These are phyloP conservation scores for Oxyteleia sp. DNA, from an alignment of 2,888 invertebrate species.

Conservation along the genomic window DNA sequence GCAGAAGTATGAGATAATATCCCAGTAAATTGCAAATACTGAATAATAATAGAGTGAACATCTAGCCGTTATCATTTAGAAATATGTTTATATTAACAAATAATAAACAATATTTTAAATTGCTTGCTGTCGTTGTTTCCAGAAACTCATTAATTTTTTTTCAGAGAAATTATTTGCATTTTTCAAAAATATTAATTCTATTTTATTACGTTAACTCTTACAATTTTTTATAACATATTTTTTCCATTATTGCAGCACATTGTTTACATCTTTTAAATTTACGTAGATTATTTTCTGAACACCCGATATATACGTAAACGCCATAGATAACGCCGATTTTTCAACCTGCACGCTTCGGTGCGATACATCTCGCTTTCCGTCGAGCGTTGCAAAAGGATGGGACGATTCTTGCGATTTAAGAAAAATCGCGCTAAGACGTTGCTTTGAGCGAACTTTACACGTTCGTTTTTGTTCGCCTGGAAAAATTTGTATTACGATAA, in stretches of 20 bases:
- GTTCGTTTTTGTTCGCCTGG: constrained; percentile 43
- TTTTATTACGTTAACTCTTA: neutral
- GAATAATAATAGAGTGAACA: no score
- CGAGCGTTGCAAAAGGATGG: constrained; percentile 48
- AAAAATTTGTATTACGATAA: constrained; percentile 63
- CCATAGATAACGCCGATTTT: constrained; percentile 48
- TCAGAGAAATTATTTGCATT: no score
- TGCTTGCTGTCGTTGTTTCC: no score
- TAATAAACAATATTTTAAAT: no score
- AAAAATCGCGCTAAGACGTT: constrained; percentile 53
- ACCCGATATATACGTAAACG: constrained; percentile 39
- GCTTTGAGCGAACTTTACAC: constrained; percentile 56
- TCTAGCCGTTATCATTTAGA: no score
- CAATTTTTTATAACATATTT: no score
- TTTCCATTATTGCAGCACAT: no score
- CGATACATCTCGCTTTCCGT: constrained; percentile 56
- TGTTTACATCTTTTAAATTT: no score
- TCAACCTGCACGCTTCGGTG: constrained; percentile 34
- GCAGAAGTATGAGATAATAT: no score
- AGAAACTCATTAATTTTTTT: no score
- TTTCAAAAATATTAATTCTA: neutral
- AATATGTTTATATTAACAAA: no score
- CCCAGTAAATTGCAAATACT: no score
- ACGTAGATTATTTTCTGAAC: constrained; percentile 18
- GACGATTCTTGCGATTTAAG: constrained; percentile 50